Percentiles rank a stretch among this genome's conserved stretches.
phyloP scores from a whole-genome alignment of 2,888 invertebrate species.

The Cryptus armator region DNA sequence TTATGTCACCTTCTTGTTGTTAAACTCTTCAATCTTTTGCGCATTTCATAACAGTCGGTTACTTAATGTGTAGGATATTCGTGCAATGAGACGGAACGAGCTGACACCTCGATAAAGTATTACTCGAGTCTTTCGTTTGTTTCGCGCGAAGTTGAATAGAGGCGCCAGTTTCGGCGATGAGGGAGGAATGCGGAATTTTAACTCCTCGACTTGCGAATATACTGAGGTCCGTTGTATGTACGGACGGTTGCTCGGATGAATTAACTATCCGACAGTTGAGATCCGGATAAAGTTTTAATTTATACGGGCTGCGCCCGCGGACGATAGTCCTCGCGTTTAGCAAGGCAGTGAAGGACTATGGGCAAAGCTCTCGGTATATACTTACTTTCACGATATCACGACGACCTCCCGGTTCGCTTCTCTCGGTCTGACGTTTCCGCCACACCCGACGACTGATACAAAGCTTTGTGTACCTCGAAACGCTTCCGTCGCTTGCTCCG shows the following conservation, averaged over 20 bases:
- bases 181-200: slow-evolving; percentile 57
- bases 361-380: slow-evolving; percentile 45
- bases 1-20: slow-evolving; percentile 17
- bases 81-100: slow-evolving; percentile 41
- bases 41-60: neutral
- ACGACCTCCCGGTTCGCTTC: slow-evolving; percentile 57
- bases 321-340: slow-evolving; percentile 54
- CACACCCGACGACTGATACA: slow-evolving; percentile 60
- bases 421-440: slow-evolving; percentile 43
- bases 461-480: slow-evolving; percentile 65
- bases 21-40: slow-evolving; percentile 38
- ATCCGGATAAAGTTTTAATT: slow-evolving; percentile 77
- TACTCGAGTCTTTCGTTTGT: slow-evolving; percentile 63
- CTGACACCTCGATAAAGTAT: slow-evolving; percentile 58
- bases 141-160: slow-evolving; percentile 49
- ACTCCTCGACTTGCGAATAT: slow-evolving; percentile 47
- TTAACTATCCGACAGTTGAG: slow-evolving; percentile 77
- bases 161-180: slow-evolving; percentile 51
- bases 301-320: slow-evolving; percentile 71
- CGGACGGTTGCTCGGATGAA: slow-evolving; percentile 75
- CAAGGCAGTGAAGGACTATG: slow-evolving; percentile 27
- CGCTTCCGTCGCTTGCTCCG: slow-evolving; percentile 71
- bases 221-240: slow-evolving; percentile 24
- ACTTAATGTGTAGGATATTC: slow-evolving; percentile 12
- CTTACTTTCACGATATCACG: slow-evolving; percentile 65